Evolutionary conservation across 2,888 invertebrate species (phyloP).

Genomic region (Oxyteleia sp.): DNA sequence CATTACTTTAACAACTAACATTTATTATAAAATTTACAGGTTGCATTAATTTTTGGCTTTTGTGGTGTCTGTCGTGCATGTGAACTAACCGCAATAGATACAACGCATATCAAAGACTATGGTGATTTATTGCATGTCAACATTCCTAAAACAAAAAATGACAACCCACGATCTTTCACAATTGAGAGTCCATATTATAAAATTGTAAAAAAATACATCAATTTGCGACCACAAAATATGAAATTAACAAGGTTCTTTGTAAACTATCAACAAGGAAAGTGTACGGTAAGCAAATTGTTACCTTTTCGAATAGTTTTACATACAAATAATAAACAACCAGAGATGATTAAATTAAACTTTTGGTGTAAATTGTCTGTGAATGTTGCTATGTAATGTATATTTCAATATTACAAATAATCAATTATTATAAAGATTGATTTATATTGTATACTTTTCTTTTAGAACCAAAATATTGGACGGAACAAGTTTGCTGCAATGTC

Average conservation of each 20-base stretch:
- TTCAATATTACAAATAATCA: not conserved
- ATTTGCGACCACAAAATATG: not conserved
- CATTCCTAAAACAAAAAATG: slow-evolving; percentile 6
- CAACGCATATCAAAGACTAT: slow-evolving; percentile 1
- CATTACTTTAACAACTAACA: not conserved
- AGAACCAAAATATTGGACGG: no score
- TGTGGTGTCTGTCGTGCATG: slow-evolving; percentile 1
- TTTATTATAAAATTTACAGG: slow-evolving; percentile 24
- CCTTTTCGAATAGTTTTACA: no score
- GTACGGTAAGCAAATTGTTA: no score
- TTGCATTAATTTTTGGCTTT: slow-evolving; percentile 5
- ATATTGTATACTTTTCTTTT: no score
- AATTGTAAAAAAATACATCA: slow-evolving; percentile 1
- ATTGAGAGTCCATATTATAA: slow-evolving; percentile 3
- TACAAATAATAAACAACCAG: not conserved
- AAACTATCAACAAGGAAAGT: slow-evolving; percentile 3
- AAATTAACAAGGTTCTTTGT: not conserved
- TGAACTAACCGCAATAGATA: slow-evolving; percentile 1
- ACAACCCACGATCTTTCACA: not conserved
- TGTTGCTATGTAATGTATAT: no score
- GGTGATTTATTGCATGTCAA: not conserved
- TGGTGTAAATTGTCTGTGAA: no score
- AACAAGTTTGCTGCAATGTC: not conserved
- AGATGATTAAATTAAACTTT: not conserved
- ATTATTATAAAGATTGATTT: slow-evolving; percentile 1